phyloP scores from a whole-genome alignment of 2,797 vertebrate species.

The Acestrorhynchus altus region DNA sequence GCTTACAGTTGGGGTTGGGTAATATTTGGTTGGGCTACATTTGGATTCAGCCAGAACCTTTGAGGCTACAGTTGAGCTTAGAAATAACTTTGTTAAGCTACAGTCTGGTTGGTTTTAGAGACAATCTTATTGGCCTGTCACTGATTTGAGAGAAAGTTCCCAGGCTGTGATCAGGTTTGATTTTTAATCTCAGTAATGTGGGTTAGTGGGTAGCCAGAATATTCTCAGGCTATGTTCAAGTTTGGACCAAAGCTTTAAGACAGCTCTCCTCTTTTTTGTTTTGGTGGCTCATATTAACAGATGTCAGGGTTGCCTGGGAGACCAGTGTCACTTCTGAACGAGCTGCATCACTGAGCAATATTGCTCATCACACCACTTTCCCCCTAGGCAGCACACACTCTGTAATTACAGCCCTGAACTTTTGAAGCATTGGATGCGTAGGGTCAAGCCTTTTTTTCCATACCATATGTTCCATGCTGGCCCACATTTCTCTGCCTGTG shows the following conservation, averaged over 20 bases:
- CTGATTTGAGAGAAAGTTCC: too few species aligned
- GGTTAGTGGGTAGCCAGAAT: background rate
- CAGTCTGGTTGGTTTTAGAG: too few species aligned
- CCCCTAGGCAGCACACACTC: slow-evolving; percentile 5
- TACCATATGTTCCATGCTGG: slow-evolving; percentile 4
- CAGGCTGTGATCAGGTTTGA: too few species aligned
- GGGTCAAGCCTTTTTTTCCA: slow-evolving; percentile 13
- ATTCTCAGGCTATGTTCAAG: background rate
- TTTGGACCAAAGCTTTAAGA: background rate
- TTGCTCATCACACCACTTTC: slow-evolving; percentile 45
- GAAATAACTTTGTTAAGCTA: too few species aligned
- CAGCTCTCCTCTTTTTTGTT: background rate
- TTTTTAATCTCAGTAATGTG: background rate
- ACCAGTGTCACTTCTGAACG: slow-evolving; percentile 46
- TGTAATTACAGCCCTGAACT: slow-evolving; percentile 47
- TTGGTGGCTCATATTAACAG: slow-evolving; percentile 38
- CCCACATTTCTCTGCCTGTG: background rate
- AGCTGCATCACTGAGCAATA: slow-evolving; percentile 48
- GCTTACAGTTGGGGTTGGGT: too few species aligned
- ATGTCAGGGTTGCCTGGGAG: slow-evolving; percentile 58
- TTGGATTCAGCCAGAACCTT: background rate
- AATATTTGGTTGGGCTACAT: too few species aligned
- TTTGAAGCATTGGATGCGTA: slow-evolving; percentile 26
- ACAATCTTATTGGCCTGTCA: too few species aligned
- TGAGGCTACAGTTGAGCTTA: too few species aligned